Evolutionary conservation across 2,113 vertebrate genomes (phyloP).

Genomic region (Ophiodon elongatus): DNA sequence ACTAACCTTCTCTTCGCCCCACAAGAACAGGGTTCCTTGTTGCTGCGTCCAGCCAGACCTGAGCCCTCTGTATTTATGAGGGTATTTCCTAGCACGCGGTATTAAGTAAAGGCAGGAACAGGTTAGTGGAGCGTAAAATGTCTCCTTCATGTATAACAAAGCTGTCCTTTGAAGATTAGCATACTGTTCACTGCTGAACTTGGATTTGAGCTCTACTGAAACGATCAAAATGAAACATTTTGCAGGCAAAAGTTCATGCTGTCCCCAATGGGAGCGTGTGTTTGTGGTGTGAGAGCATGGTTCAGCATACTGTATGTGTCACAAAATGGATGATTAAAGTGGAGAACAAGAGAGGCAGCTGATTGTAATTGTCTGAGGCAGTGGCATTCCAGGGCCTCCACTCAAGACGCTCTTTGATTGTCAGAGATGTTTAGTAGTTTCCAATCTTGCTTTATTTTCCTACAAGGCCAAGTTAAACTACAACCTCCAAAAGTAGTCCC

Average conservation of each 20-base stretch:
- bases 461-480: not conserved
- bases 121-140: conserved; percentile 47
- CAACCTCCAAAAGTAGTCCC: conserved; percentile 20
- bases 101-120: conserved; percentile 55
- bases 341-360: conserved; percentile 27
- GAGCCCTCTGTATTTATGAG: conserved; percentile 67
- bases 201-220: conserved; percentile 6
- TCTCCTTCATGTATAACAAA: conserved; percentile 44
- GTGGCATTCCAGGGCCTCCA: conserved; percentile 40
- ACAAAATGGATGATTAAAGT: conserved; percentile 23
- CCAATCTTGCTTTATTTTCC: conserved; percentile 10
- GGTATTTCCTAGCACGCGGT: conserved; percentile 41
- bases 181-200: conserved; percentile 36
- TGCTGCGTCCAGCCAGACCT: conserved; percentile 37
- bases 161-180: conserved; percentile 71
- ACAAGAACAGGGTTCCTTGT: conserved; percentile 69
- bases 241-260: not conserved
- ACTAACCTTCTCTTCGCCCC: conserved; percentile 48
- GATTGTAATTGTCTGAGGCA: conserved; percentile 59
- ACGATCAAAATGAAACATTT: conserved; percentile 24
- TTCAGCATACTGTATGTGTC: not conserved
- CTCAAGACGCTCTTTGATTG: conserved; percentile 64
- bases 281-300: not conserved
- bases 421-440: conserved; percentile 47
- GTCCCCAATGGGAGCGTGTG: not conserved